phyloP scores from a whole-genome alignment of 2,797 vertebrate species.

The Anguilla pacifica region DNA sequence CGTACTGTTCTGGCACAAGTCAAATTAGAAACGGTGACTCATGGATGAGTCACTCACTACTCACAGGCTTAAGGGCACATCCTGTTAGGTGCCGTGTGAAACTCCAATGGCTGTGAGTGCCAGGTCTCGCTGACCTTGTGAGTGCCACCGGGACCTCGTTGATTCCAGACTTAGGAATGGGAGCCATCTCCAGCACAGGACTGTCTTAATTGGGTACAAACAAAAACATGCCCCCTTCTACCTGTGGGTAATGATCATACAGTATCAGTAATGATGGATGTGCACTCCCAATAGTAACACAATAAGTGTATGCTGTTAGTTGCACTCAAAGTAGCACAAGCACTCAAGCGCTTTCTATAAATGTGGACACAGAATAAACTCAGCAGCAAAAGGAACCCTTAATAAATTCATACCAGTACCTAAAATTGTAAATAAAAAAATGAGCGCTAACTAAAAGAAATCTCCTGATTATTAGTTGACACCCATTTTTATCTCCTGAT shows the following conservation, averaged over 20 bases:
- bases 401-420: neutral
- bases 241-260: neutral
- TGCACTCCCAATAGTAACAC: too few relatives aligned
- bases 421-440: neutral
- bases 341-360: neutral
- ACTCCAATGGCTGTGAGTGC: neutral
- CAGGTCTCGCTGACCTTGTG: neutral
- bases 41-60: neutral
- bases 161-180: neutral
- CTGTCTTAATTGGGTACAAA: neutral
- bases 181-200: neutral
- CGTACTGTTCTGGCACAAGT: neutral
- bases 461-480: neutral
- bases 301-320: neutral
- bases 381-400: neutral
- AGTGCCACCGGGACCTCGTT: neutral
- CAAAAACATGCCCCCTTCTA: neutral
- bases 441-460: conserved; percentile 1
- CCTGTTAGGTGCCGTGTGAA: neutral
- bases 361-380: neutral
- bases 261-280: too few relatives aligned
- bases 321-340: neutral
- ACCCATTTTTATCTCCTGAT: conserved; percentile 16
- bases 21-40: neutral
- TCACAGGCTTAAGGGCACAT: neutral